Evolutionary conservation across 1,140 invertebrate genomes (phyloP).

Genomic region (Anastrepha ludens): DNA sequence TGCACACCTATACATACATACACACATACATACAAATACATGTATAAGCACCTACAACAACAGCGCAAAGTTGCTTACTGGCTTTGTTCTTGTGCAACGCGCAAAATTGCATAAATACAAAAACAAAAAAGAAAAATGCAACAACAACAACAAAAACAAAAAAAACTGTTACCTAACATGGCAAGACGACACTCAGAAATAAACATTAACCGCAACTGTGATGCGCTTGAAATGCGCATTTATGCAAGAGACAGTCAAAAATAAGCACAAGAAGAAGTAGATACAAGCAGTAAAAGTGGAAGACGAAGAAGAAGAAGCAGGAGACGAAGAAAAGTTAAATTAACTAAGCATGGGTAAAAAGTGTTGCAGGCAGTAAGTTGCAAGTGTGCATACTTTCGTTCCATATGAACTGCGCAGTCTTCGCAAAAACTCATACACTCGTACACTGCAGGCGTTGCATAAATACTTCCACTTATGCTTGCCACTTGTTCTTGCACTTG

Average conservation of each 20-base stretch:
- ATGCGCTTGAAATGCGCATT: conserved; percentile 34
- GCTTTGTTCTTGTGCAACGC: not conserved
- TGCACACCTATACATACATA: not conserved
- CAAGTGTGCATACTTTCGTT: not conserved
- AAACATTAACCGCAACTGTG: conserved; percentile 44
- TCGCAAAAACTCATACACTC: not conserved
- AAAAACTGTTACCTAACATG: not conserved
- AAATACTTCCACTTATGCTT: conserved; percentile 3
- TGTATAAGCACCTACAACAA: not conserved
- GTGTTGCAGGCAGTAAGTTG: conserved; percentile 25
- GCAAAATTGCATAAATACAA: not conserved
- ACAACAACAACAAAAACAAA: not conserved
- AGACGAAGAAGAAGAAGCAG: not conserved
- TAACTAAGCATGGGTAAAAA: not conserved
- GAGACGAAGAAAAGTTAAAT: not conserved
- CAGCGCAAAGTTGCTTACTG: not conserved
- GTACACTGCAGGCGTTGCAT: not conserved
- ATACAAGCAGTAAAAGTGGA: no score
- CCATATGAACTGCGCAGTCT: not conserved
- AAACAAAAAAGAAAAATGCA: not conserved
- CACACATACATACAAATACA: not conserved
- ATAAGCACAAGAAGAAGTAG: not conserved
- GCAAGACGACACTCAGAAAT: conserved; percentile 11
- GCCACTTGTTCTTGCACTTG: conserved; percentile 25
- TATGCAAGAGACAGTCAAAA: conserved; percentile 47